Conservation (phyloP, 2,113 vertebrate genomes). For the Nesogale talazaci region DNA sequence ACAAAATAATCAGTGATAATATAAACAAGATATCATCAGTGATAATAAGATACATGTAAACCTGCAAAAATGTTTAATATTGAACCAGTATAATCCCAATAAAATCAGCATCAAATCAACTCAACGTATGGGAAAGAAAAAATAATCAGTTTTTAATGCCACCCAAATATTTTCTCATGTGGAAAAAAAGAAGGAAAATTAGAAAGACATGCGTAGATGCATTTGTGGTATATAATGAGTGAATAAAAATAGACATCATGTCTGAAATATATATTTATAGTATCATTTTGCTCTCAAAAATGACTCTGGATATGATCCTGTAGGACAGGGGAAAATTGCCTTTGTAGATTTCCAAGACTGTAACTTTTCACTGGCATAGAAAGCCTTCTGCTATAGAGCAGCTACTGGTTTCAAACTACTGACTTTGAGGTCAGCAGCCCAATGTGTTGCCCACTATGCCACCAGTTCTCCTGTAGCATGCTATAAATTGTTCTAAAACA, state of each 20-base stretch:
- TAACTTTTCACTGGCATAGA: no score
- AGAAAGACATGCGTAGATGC: background rate
- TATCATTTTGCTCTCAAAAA: background rate
- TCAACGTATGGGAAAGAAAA: background rate
- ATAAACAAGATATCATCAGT: background rate
- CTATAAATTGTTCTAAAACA: no score
- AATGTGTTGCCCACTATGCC: no score
- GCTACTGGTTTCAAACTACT: no score
- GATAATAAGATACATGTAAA: background rate
- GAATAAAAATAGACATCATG: background rate
- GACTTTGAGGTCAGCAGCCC: no score
- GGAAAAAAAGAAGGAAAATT: background rate
- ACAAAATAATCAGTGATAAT: constrained; percentile 41
- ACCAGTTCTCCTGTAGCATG: no score
- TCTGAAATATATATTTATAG: background rate
- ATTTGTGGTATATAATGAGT: background rate
- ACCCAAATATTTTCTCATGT: background rate
- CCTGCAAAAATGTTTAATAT: no score
- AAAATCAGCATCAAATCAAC: constrained; percentile 22
- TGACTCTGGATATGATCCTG: background rate
- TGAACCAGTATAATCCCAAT: background rate
- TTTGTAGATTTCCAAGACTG: no score
- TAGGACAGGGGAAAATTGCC: no score
- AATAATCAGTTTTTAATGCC: background rate
- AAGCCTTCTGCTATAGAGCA: no score